These are phyloP conservation scores for Riparia riparia DNA, from an alignment of 2,113 vertebrate species.

Conservation along the genomic window DNA sequence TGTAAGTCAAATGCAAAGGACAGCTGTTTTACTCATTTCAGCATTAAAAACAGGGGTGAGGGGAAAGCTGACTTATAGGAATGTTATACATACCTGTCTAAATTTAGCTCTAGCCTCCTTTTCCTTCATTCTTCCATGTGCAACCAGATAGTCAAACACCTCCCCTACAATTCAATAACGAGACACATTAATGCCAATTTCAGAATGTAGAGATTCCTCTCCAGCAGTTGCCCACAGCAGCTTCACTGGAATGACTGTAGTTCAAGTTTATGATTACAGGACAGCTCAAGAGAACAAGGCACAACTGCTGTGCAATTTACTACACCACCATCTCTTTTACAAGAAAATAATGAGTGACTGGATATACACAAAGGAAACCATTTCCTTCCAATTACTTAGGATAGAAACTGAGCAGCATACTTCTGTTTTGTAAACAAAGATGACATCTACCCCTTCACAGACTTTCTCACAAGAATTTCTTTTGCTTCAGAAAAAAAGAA, in stretches of 20 bases:
- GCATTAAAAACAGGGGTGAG: background rate
- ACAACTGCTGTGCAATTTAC: background rate
- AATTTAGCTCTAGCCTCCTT: slow-evolving; percentile 99
- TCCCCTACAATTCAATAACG: slow-evolving; percentile 83
- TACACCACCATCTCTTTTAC: background rate
- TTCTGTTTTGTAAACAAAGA: slow-evolving; percentile 17
- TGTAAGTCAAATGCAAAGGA: background rate
- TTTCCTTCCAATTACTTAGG: background rate
- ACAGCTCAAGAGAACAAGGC: slow-evolving; percentile 2
- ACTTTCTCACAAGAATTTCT: background rate
- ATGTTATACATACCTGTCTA: slow-evolving; percentile 90
- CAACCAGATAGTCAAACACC: slow-evolving; percentile 98
- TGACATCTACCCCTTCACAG: background rate
- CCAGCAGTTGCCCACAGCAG: background rate
- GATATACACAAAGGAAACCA: background rate
- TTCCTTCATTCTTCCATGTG: slow-evolving; percentile 99
- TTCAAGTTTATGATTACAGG: background rate
- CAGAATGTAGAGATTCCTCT: background rate
- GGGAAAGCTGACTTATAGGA: background rate
- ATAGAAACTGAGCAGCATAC: background rate
- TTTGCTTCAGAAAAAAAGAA: background rate
- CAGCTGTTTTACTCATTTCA: slow-evolving; percentile 9
- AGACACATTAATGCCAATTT: background rate
- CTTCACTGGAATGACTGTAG: background rate
- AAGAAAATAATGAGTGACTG: slow-evolving; percentile 7